A percentile compares a stretch with the other conserved stretches of the same genome.
Conservation (phyloP, 2,113 vertebrate species). For the Oncorhynchus masou region DNA sequence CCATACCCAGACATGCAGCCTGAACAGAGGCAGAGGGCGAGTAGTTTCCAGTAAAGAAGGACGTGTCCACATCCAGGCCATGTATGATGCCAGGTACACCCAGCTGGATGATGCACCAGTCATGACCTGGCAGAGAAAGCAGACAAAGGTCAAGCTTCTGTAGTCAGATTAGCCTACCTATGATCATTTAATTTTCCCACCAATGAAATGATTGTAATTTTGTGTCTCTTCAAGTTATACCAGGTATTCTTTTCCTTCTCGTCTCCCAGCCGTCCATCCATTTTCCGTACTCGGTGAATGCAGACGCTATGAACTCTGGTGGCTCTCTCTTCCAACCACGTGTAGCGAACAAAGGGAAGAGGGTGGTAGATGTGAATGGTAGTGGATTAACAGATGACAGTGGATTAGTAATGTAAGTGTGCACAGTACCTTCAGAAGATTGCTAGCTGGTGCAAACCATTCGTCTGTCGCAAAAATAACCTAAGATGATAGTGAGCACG, state of each 20-base stretch:
- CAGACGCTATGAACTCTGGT: constrained; percentile 62
- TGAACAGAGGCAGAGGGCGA: constrained; percentile 71
- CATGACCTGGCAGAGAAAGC: constrained; percentile 61
- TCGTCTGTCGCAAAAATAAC: constrained; percentile 77
- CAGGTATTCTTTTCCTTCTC: constrained; percentile 75
- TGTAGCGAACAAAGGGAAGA: not conserved
- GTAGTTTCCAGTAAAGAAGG: constrained; percentile 76
- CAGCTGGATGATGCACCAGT: constrained; percentile 74
- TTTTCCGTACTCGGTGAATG: constrained; percentile 78
- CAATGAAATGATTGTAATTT: not conserved
- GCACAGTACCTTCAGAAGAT: constrained; percentile 72
- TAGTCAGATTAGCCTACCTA: not conserved
- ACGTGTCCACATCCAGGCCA: constrained; percentile 75
- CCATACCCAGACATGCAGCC: constrained; percentile 60
- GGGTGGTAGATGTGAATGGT: not conserved
- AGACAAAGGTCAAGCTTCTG: not conserved
- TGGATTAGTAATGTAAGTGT: not conserved
- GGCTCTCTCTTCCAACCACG: constrained; percentile 57
- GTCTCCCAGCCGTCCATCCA: constrained; percentile 86
- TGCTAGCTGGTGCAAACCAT: constrained; percentile 74
- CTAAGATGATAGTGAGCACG: constrained; percentile 36
- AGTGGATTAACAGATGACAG: not conserved
- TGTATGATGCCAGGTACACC: constrained; percentile 65
- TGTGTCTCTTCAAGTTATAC: constrained; percentile 41
- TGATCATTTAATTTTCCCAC: not conserved